Conservation (phyloP, 1,140 invertebrate species). For the Micrasema longulum region DNA sequence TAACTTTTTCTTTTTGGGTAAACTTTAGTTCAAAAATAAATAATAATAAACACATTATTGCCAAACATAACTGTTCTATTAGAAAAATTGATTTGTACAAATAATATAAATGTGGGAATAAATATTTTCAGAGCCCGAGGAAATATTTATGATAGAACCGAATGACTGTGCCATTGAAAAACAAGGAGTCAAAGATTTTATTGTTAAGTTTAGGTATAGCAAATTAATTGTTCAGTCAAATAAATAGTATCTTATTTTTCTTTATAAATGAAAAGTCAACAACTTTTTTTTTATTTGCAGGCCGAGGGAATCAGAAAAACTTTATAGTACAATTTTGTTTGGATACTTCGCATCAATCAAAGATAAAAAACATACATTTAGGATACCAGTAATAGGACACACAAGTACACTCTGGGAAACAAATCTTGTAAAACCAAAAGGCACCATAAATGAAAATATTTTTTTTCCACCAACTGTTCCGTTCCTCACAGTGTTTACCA, state of each 20-base stretch:
- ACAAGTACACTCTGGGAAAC: conserved; percentile 1
- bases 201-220: conserved; percentile 29
- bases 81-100: too few species aligned
- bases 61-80: too few species aligned
- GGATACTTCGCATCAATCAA: not conserved
- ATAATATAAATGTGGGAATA: too few species aligned
- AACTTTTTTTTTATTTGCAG: conserved; percentile 8
- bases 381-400: conserved; percentile 35
- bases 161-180: conserved; percentile 4
- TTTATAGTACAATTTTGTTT: conserved; percentile 15
- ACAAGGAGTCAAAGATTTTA: conserved; percentile 24
- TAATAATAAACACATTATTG: too few species aligned
- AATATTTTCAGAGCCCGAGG: conserved; percentile 17
- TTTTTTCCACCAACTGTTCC: conserved; percentile 38
- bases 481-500: conserved; percentile 4
- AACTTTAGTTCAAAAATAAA: too few species aligned
- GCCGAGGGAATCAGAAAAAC: conserved; percentile 1
- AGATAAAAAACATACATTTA: conserved; percentile 18
- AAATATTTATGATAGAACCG: conserved; percentile 16
- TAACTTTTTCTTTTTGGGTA: too few species aligned
- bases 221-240: not conserved
- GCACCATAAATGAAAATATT: not conserved
- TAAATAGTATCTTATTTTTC: too few species aligned
- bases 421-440: conserved; percentile 5
- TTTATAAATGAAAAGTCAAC: too few species aligned